Conservation (phyloP, 2,888 invertebrate species). For the Beris chalybata region DNA sequence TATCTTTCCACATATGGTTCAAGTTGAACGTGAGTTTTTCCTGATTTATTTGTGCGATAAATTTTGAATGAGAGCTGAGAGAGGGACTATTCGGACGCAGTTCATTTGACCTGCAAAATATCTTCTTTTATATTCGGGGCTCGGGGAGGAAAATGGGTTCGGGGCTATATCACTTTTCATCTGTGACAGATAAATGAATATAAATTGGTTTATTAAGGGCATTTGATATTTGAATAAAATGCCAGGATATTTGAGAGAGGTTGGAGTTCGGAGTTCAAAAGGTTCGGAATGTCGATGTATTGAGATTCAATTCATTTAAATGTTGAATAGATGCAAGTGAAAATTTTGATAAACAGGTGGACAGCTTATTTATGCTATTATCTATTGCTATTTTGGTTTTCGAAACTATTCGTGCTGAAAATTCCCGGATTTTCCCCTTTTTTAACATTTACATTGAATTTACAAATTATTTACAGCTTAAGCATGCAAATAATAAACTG, state of each 20-base stretch:
- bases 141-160: background rate
- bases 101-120: conserved; percentile 24
- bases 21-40: conserved; percentile 33
- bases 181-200: conserved; percentile 32
- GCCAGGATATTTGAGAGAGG: background rate
- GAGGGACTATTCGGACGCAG: conserved; percentile 14
- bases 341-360: too few relatives aligned
- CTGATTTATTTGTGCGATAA: conserved; percentile 36
- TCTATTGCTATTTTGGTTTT: too few relatives aligned
- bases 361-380: too few relatives aligned
- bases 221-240: conserved; percentile 24
- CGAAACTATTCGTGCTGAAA: too few relatives aligned
- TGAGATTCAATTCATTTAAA: conserved; percentile 5
- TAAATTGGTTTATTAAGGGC: conserved; percentile 32
- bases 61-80: conserved; percentile 26
- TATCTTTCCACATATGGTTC: conserved; percentile 24
- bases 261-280: conserved; percentile 7
- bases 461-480: too few relatives aligned
- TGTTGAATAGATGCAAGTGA: too few relatives aligned
- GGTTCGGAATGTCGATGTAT: background rate
- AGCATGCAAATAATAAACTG: too few relatives aligned
- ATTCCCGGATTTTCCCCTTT: too few relatives aligned
- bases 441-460: too few relatives aligned
- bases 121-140: conserved; percentile 3
- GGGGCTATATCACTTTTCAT: conserved; percentile 25